These are phyloP conservation scores for Coccyzus lansbergi DNA, from an alignment of 2,797 vertebrate genomes.

Conservation along the genomic window DNA sequence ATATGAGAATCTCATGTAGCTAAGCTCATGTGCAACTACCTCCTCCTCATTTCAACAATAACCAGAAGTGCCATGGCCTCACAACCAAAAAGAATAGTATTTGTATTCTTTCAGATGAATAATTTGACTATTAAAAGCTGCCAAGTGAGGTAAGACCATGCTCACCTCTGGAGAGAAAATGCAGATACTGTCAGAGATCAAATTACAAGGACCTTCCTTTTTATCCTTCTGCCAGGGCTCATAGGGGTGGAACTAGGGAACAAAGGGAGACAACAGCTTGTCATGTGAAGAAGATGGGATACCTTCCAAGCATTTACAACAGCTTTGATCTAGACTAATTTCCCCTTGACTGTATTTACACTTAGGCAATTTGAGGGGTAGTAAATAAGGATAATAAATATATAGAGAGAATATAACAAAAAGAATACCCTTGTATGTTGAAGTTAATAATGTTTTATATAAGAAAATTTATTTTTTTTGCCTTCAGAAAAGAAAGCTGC, in stretches of 20 bases:
- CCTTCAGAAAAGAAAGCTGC: conserved; percentile 5
- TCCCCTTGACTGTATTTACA: background rate
- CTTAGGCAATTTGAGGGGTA: background rate
- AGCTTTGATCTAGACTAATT: background rate
- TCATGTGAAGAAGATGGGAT: background rate
- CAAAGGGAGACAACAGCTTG: background rate
- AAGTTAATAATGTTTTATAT: background rate
- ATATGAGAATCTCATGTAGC: background rate
- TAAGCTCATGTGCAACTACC: background rate
- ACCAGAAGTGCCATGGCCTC: background rate
- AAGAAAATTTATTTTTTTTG: background rate
- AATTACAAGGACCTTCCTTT: background rate
- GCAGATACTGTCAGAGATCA: background rate
- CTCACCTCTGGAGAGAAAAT: background rate
- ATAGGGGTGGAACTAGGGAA: background rate
- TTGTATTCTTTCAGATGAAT: background rate
- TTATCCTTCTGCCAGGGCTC: background rate
- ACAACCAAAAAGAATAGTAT: rapidly evolving
- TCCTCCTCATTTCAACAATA: background rate
- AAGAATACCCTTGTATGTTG: background rate
- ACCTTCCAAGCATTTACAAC: background rate
- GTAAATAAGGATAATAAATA: background rate
- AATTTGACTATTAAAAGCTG: background rate
- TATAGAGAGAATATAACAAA: background rate
- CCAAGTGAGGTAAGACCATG: background rate